Percentiles rank a stretch among this genome's conserved stretches.
Evolutionary conservation across 2,113 vertebrate species (phyloP).

Genomic region (Psophia crepitans): DNA sequence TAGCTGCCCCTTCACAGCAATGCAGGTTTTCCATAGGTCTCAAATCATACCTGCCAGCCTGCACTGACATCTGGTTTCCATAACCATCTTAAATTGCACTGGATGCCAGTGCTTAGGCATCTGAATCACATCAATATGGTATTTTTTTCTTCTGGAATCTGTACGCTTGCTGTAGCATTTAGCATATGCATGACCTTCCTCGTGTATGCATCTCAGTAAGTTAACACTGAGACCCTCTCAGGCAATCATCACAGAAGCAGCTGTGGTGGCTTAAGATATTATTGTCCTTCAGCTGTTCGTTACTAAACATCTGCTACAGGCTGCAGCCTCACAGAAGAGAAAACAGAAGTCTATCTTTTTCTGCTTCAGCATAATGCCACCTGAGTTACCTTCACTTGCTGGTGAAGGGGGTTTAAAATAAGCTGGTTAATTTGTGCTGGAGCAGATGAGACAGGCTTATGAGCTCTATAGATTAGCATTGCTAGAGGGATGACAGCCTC

Average conservation of each 20-base stretch:
- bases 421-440: neutral
- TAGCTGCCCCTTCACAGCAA: neutral
- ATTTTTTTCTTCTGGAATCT: neutral
- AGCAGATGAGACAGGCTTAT: neutral
- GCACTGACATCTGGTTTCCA: neutral
- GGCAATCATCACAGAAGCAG: neutral
- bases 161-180: neutral
- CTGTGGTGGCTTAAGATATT: conserved; percentile 26
- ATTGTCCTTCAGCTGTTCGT: conserved; percentile 52
- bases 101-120: neutral
- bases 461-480: neutral
- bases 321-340: neutral
- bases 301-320: neutral
- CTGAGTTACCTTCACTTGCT: neutral
- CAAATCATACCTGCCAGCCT: neutral
- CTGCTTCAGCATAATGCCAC: neutral
- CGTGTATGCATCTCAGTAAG: neutral
- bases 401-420: neutral
- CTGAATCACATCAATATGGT: neutral
- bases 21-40: neutral
- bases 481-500: neutral
- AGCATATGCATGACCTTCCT: neutral
- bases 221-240: neutral
- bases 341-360: neutral
- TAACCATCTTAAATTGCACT: neutral